Evolutionary conservation across 2,888 invertebrate genomes (phyloP), one percentile per base, ranked within the genome.

Genomic region (Apamea sordens): DNA sequence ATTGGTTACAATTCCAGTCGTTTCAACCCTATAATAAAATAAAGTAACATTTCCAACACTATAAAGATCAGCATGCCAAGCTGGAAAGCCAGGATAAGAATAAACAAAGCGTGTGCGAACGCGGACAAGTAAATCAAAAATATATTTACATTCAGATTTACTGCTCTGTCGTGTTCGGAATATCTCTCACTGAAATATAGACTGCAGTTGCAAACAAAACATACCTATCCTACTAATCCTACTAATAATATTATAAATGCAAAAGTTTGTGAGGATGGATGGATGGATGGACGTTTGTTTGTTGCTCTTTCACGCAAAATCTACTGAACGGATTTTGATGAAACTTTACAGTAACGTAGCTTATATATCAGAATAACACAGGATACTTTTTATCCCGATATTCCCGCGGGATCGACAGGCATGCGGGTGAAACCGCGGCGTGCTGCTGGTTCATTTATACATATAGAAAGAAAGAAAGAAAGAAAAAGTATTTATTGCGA

Each of bases 111-210:
- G 32, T 74, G 56, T 59, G 71, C 24, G 50, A 63, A 76, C 6
- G 24, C 61, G 32, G 50, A 59, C 68, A 72, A 72, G 63, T 59
- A 64, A 83, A 73, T 77, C 69, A 77, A 47, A 82, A 83, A 72
- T 83, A 71, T 74, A 83, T 78, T 79, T 44, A 67, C 36, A 69
- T 75, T 83, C 63, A 41, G 71, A 82, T 83, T 83, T 78, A 74
- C 77, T 28, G 53, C 73, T 61, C 3, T 32, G 53, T 71, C 56
- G 24, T 74, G 71, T 73, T 68, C 47, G 4, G 65, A 83, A 83
- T 79, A 68, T 65, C 15, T 65, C 47, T 47, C 18, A 28, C 10
- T 41, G 28, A 44, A 73, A 73, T 68, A 15, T 56, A 59, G 0
- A 64, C 73, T 24, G 28, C 18, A 36, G 24, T n/a, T 41, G 6